Conservation (phyloP, 2,888 invertebrate genomes). For the Cyaniris semiargus region DNA sequence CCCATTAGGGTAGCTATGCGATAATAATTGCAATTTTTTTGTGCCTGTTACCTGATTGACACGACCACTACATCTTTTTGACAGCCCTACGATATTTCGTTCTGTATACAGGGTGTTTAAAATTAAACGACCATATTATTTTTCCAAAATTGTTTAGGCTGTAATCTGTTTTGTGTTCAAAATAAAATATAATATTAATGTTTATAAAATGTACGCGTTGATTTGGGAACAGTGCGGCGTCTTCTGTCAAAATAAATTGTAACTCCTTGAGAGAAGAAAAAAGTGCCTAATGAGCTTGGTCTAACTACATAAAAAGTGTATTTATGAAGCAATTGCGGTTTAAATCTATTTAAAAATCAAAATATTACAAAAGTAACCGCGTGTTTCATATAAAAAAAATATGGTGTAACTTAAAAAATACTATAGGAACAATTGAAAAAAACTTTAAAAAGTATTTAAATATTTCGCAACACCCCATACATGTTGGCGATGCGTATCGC, state of each 20-base stretch:
- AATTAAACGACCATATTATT: background rate
- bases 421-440: background rate
- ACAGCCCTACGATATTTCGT: constrained; percentile 68
- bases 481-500: constrained; percentile 62
- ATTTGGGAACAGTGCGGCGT: too few species aligned
- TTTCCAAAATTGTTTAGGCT: background rate
- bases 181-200: background rate
- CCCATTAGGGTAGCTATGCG: constrained; percentile 75
- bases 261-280: too few species aligned
- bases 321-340: too few species aligned
- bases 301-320: too few species aligned
- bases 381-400: too few species aligned
- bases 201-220: background rate
- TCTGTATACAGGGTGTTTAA: constrained; percentile 55
- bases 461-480: constrained; percentile 53
- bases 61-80: constrained; percentile 75
- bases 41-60: constrained; percentile 69
- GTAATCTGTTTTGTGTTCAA: background rate
- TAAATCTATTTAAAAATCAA: too few species aligned
- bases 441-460: background rate
- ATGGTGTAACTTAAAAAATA: too few species aligned
- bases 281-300: too few species aligned
- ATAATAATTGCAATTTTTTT: constrained; percentile 60
- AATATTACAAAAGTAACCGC: too few species aligned
- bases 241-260: too few species aligned